These are phyloP conservation scores for Neoitamus cyanurus DNA, from an alignment of 2,888 invertebrate genomes.

Conservation along the genomic window DNA sequence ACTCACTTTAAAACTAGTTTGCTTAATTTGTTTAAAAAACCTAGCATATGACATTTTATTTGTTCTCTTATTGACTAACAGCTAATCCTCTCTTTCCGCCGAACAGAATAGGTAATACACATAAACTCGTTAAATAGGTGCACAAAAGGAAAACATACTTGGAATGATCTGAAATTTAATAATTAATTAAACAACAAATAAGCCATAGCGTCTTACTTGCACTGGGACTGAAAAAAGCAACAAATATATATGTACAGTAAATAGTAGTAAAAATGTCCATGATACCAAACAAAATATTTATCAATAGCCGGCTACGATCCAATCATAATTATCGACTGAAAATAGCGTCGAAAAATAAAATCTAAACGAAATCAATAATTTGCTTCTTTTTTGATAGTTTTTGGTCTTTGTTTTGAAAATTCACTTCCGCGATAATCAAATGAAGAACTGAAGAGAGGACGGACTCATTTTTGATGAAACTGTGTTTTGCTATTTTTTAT, in stretches of 20 bases:
- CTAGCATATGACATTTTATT: background rate
- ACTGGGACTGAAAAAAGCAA: background rate
- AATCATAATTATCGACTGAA: background rate
- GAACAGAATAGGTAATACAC: background rate
- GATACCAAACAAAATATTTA: background rate
- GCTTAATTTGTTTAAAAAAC: background rate
- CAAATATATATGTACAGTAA: background rate
- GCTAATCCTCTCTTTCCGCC: background rate
- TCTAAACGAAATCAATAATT: background rate
- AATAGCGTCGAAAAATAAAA: background rate
- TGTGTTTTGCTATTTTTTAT: constrained; percentile 52
- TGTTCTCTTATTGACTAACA: background rate
- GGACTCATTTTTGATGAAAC: constrained; percentile 46
- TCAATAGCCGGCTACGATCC: background rate
- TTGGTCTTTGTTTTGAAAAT: background rate
- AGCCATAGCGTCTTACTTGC: background rate
- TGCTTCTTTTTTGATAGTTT: background rate
- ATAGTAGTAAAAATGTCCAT: background rate
- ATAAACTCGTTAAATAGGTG: background rate
- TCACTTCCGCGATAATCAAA: constrained; percentile 33
- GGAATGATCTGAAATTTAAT: background rate
- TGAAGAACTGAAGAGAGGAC: constrained; percentile 45
- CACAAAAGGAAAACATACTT: background rate
- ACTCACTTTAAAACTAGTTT: background rate
- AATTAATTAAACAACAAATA: background rate